Base-by-base conservation (phyloP, 1,140 invertebrate species). In the Lepidostoma basale region DNA sequence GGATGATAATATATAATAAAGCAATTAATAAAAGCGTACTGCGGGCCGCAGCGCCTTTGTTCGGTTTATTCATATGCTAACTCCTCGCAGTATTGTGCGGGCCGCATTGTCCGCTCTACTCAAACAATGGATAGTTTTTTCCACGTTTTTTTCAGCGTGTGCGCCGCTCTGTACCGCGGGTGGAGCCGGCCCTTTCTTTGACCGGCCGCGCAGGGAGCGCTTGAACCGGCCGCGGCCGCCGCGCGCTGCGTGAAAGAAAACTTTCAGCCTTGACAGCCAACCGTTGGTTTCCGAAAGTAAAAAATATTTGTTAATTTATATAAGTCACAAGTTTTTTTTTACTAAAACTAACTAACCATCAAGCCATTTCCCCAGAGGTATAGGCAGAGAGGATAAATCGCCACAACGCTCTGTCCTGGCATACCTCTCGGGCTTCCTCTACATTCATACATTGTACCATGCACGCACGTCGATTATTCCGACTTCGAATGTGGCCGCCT, bases 11-110 rank as follows among this genome's bases (percentile, higher is more conserved):
- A n/a, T n/a, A 69, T 73, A 73, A 73, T 73, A 73, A 73, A 73
- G 70, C 68, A 73, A 73, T 73, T 73, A 73, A 73, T 73, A 73
- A 73, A 73, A 73, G 23, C 67, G 70, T 69, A 66, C 70, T 67
- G 70, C 62, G 66, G 49, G 70, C 74, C 74, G 62, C 65, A 62
- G 58, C 67, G 74, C 75, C 73, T 77, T 78, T 80, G 77, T 78
- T 77, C 77, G 76, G 73, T 76, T 77, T 79, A 78, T 80, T 79
- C 77, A 80, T 79, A 80, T 79, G 78, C 77, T 80, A 80, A 80
- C 75, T 77, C 75, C 70, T 66, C 70, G 70, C 62, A 62, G 54
- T 68, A 73, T 73, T 73, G 68, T 73, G 67, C 67, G 62, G 47
- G 40, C 67, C 42, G 66, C 70, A 69, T 68, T 72, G 70, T 68